Base-by-base conservation (phyloP, 2,797 vertebrate species). In the Leptodactylus fallax region DNA sequence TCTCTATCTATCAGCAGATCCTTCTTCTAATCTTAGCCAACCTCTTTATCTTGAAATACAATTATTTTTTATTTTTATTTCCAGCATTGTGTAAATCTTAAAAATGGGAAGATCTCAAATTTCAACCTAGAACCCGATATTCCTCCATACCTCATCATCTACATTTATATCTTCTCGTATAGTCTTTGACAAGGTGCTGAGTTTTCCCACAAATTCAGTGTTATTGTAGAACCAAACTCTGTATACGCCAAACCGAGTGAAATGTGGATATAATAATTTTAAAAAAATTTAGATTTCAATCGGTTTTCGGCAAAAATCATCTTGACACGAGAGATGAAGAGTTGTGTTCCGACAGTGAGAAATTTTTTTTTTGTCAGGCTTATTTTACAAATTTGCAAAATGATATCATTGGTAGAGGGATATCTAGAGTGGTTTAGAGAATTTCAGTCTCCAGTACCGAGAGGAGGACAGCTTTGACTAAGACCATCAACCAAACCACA, bases 161-260 rank as follows among this genome's bases (percentile, higher is more conserved):
- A 14, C 67, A 71, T 36, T 14, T 36, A 71, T 0, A 14, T 71
- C 14, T 71, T 45, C 67, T 71, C 11, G 14, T 71, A 71, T 17
- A 16, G 67, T 71, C 36, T 17, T 16, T 71, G 67, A 71, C 67
- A 71, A 69, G 65, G 65, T 69, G 65, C 65, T 69, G 23, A 69
- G 65, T 69, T 69, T 69, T 69, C 65, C 65, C 65, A 69, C 65
- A 69, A 16, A 45, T 16, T 71, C 12, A 16, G 25, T 71, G 27
- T 71, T 36, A 71, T 25, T 71, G 67, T 6, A 71, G 25, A 45
- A 71, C 67, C 67, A 71, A 71, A 71, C 67, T 71, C 67, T 71
- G 25, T 71, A 36, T 7, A 17, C 16, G 67, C 67, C 67, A 71
- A 71, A 71, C 67, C 67, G 7, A 71, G 14, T 71, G 67, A 71